Evolutionary conservation across 2,888 invertebrate genomes (phyloP).

Genomic region (Aproaerema taeniolella): DNA sequence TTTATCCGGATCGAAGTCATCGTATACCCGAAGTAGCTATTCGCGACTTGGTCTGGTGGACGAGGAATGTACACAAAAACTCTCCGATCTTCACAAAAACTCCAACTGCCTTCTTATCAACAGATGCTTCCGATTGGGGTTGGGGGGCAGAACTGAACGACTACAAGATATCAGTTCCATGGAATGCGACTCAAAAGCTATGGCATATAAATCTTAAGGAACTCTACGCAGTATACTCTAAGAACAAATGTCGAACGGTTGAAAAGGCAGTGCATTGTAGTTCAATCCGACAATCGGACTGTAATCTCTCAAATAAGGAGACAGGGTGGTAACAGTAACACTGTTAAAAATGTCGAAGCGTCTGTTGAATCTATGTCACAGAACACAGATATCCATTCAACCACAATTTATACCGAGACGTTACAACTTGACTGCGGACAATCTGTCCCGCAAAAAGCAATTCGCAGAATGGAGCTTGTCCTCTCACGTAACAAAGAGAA

Average conservation of each 20-base stretch:
- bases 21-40: background rate
- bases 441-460: conserved; percentile 15
- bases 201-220: conserved; percentile 27
- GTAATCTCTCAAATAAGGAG: background rate
- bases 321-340: background rate
- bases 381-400: background rate
- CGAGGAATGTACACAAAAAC: background rate
- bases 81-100: conserved; percentile 5
- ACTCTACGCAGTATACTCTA: conserved; percentile 21
- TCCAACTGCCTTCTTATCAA: conserved; percentile 11
- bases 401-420: conserved; percentile 18
- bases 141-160: conserved; percentile 19
- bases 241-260: background rate
- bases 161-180: conserved; percentile 15
- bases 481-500: background rate
- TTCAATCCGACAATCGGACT: conserved; percentile 4
- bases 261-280: background rate
- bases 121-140: conserved; percentile 16
- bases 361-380: background rate
- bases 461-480: conserved; percentile 4
- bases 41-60: conserved; percentile 12
- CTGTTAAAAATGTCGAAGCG: background rate
- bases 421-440: conserved; percentile 19
- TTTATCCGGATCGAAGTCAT: conserved; percentile 1
- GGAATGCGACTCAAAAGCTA: conserved; percentile 14